Conservation (phyloP, 2,797 vertebrate genomes). For the Adelosebastes latens region DNA sequence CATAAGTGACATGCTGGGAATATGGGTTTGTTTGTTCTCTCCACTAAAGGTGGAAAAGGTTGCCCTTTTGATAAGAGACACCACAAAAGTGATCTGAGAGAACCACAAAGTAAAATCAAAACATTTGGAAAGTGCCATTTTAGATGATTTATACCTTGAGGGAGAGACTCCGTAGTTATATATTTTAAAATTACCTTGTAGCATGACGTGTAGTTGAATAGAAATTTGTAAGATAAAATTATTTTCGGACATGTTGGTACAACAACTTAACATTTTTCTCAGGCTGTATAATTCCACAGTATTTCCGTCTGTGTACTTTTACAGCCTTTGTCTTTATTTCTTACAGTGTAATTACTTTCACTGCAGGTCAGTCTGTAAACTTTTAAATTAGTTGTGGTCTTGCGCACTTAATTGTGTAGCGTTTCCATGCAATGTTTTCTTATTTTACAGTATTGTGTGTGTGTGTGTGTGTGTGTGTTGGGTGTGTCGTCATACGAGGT, state of each 20-base stretch:
- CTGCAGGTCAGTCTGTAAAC: not conserved
- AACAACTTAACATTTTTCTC: not conserved
- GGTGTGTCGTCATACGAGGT: constrained; percentile 89
- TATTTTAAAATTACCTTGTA: not conserved
- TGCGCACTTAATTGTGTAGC: not conserved
- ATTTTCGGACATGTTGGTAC: not conserved
- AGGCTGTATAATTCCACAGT: not conserved
- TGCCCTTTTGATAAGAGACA: not conserved
- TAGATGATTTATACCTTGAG: not conserved
- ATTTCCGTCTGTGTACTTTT: not conserved
- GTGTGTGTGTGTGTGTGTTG: constrained; percentile 18
- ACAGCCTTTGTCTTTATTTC: not conserved
- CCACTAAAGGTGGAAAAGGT: constrained; percentile 1
- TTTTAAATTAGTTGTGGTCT: not conserved
- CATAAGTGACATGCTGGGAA: not conserved
- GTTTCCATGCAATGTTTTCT: not conserved
- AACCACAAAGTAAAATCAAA: not conserved
- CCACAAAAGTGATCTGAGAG: not conserved
- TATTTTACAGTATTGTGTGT: not conserved
- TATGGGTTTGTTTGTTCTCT: constrained; percentile 7
- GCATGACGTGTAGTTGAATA: not conserved
- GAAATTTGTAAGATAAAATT: not conserved
- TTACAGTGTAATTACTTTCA: not conserved
- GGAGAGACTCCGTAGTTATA: not conserved
- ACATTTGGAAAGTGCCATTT: not conserved